phyloP scores from a whole-genome alignment of 2,113 vertebrate species.

The Aspiorhynchus laticeps region DNA sequence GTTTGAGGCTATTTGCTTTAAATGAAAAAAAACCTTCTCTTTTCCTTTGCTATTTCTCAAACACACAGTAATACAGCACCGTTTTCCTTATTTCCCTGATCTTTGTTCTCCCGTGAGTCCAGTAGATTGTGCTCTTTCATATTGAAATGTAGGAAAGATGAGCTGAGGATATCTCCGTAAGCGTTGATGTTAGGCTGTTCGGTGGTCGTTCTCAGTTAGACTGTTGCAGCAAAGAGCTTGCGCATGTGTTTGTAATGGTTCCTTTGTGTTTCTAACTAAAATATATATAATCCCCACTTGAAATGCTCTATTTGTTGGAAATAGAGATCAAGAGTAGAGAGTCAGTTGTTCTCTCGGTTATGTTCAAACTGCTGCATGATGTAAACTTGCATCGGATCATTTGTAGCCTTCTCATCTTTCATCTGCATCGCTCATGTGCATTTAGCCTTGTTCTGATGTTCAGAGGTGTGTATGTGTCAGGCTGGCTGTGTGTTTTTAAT shows the following conservation, averaged over 20 bases:
- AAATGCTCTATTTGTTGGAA: conserved; percentile 15
- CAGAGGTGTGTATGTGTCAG: not conserved
- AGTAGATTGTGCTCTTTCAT: conserved; percentile 46
- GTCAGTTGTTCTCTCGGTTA: conserved; percentile 14
- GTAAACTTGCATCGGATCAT: conserved; percentile 2
- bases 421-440: not conserved
- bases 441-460: conserved; percentile 1
- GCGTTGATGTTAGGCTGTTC: not conserved
- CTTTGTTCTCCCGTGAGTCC: not conserved
- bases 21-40: not conserved
- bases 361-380: conserved; percentile 6
- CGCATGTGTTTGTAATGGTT: not conserved
- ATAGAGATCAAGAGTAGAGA: conserved; percentile 11
- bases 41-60: not conserved
- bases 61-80: conserved; percentile 14
- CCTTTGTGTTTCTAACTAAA: not conserved
- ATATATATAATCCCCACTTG: not conserved
- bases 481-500: conserved; percentile 18
- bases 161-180: conserved; percentile 41
- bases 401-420: conserved; percentile 6
- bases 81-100: not conserved
- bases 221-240: conserved; percentile 1
- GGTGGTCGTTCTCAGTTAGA: not conserved
- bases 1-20: not conserved
- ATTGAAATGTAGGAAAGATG: conserved; percentile 48